These are phyloP conservation scores for Cataglyphis livida DNA, from an alignment of 2,888 invertebrate genomes.

Conservation along the genomic window DNA sequence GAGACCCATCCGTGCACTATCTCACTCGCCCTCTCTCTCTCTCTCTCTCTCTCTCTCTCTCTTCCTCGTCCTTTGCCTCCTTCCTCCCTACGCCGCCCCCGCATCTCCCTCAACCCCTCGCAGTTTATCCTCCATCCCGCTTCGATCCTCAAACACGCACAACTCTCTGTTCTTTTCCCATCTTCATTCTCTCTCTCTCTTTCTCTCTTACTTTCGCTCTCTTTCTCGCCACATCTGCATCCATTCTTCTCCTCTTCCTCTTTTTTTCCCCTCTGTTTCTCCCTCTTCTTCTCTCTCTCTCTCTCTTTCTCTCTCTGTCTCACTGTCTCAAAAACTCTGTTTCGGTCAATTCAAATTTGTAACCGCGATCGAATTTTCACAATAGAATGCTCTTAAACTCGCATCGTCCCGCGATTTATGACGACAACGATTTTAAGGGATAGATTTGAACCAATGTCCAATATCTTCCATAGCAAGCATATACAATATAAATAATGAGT, in stretches of 20 bases:
- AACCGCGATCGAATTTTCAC: slow-evolving; percentile 59
- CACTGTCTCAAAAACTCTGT: slow-evolving; percentile 79
- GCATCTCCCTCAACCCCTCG: slow-evolving; percentile 36
- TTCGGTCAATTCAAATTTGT: slow-evolving; percentile 77
- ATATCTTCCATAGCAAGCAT: background rate
- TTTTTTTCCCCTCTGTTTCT: background rate
- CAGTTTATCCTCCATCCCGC: slow-evolving; percentile 60
- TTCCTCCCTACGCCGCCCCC: slow-evolving; percentile 36
- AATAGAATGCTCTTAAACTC: slow-evolving; percentile 49
- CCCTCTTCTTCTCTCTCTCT: background rate
- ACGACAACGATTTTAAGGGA: background rate
- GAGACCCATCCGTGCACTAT: slow-evolving; percentile 81
- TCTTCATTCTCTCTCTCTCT: slow-evolving; percentile 18
- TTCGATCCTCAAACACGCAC: slow-evolving; percentile 50
- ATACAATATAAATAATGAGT: background rate
- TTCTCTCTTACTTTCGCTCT: background rate
- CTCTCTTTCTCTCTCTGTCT: background rate
- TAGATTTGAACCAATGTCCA: background rate
- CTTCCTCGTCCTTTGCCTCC: slow-evolving; percentile 8
- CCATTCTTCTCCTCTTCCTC: background rate
- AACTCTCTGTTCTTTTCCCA: slow-evolving; percentile 54
- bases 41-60: no score
- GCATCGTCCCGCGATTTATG: slow-evolving; percentile 31
- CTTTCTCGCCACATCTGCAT: slow-evolving; percentile 7
- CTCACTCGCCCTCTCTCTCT: slow-evolving; percentile 1